Base-by-base conservation (phyloP, 2,113 vertebrate species). In the Struthidea cinerea region DNA sequence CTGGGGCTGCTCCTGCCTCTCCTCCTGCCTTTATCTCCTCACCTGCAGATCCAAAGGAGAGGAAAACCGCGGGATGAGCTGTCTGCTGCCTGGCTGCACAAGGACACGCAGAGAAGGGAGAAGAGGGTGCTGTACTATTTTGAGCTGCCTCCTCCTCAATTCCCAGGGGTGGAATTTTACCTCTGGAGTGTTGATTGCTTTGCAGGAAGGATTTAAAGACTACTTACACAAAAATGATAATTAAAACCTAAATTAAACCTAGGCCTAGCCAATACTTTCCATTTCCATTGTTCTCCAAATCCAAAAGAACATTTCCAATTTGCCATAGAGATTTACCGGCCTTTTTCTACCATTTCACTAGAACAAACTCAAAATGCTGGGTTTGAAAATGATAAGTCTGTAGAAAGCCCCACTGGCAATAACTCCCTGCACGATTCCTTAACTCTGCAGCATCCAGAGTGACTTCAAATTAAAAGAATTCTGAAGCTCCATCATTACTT, bases 161-260 rank as follows among this genome's bases (percentile, higher is more conserved):
- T 93, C 83, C 92, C 76, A 82, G 49, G 90, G 92, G 83, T 28
- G 92, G 90, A 90, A 94, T 92, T 90, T 90, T 92, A 89, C 90
- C 89, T 92, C 94, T 35, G 42, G 50, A 67, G 90, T 39, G 71
- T 74, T 61, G 64, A 70, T 59, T 50, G 68, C 95, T 92, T 83
- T 59, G 76, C 32, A 81, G 91, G 92, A 90, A 81, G 86, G 80
- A 55, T 90, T 92, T 93, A 74, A 94, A 90, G 93, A 83, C 63
- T 67, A 59, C 86, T 92, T 50, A 61, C 15, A 39, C 52, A 80
- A 79, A 81, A 94, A 90, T 16, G 19, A 80, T 90, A 79, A 92
- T 78, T 86, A 94, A 92, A 87, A 89, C 71, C 73, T 65, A 59
- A 95, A 88, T 92, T 69, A 92, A 93, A 86, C 60, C 24, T 11